Percentiles rank a stretch among this genome's conserved stretches.
Conservation (phyloP, 2,113 vertebrate genomes). For the Serinus canaria region DNA sequence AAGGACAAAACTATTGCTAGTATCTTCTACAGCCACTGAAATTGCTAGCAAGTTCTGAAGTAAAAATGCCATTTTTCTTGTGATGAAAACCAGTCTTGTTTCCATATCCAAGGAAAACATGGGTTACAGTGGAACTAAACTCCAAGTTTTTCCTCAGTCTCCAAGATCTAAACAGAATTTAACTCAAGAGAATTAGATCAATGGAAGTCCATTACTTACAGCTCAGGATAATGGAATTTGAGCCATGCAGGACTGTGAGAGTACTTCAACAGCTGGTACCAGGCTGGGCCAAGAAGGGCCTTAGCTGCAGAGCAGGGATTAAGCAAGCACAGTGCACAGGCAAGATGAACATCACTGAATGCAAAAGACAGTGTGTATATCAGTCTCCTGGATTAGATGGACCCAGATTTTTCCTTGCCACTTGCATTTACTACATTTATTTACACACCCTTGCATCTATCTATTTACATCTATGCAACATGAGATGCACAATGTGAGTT, state of each 20-base stretch:
- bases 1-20: not conserved
- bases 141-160: not conserved
- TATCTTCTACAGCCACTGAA: not conserved
- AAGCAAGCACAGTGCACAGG: not conserved
- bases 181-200: not conserved
- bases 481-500: not conserved
- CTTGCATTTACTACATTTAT: not conserved
- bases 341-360: not conserved
- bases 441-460: not conserved
- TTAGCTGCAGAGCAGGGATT: not conserved
- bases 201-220: not conserved
- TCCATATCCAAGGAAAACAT: not conserved
- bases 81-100: not conserved
- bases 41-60: not conserved
- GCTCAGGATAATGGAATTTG: not conserved
- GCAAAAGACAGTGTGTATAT: fast-evolving
- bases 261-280: not conserved
- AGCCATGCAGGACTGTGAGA: not conserved
- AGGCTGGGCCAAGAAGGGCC: not conserved
- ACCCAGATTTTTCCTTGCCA: not conserved
- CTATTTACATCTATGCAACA: fast-evolving
- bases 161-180: not conserved
- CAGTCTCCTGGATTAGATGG: not conserved
- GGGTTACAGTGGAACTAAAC: not conserved
- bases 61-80: not conserved